phyloP scores from a whole-genome alignment of 2,888 invertebrate species.

The Coleophora flavipennella region DNA sequence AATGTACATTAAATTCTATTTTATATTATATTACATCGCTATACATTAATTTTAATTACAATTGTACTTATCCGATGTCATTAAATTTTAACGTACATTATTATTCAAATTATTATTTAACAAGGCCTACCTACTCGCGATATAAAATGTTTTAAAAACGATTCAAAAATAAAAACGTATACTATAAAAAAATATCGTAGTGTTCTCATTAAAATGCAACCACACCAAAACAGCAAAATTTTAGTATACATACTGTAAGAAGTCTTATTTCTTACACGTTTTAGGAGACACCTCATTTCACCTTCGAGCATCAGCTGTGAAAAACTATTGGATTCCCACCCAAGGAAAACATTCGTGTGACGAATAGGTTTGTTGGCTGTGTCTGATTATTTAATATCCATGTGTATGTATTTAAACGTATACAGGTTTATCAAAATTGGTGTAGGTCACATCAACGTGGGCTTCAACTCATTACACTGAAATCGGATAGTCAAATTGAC shows the following conservation, averaged over 20 bases:
- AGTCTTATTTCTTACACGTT: too few species aligned
- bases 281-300: too few species aligned
- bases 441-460: too few species aligned
- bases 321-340: too few species aligned
- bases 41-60: conserved; percentile 55
- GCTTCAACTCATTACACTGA: too few species aligned
- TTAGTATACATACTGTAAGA: background rate
- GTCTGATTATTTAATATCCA: too few species aligned
- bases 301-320: too few species aligned
- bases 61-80: conserved; percentile 51
- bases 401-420: too few species aligned
- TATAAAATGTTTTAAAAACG: conserved; percentile 53
- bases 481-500: too few species aligned
- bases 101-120: conserved; percentile 41
- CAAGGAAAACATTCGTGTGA: too few species aligned
- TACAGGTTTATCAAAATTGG: too few species aligned
- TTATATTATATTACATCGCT: conserved; percentile 54
- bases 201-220: conserved; percentile 7
- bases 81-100: conserved; percentile 48
- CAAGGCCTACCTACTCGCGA: conserved; percentile 48
- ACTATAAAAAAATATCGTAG: conserved; percentile 33
- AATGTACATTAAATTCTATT: conserved; percentile 58
- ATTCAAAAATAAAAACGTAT: conserved; percentile 51
- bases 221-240: background rate
- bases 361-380: too few species aligned